These are phyloP conservation scores for Spondyliosoma cantharus DNA, from an alignment of 2,797 vertebrate genomes.

Conservation along the genomic window DNA sequence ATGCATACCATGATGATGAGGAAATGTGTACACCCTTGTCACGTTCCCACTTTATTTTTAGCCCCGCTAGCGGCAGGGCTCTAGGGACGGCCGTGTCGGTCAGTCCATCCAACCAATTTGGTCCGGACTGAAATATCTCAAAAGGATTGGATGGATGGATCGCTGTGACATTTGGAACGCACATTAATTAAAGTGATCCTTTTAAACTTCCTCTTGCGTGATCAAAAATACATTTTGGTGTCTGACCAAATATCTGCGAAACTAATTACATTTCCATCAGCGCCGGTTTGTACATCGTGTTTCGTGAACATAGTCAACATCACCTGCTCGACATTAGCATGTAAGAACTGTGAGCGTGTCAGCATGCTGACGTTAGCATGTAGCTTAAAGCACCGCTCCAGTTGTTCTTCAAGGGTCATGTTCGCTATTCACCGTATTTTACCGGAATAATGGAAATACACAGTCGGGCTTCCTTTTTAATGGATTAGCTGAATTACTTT, in stretches of 20 bases:
- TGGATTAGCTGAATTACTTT: no score
- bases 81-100: neutral
- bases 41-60: slow-evolving; percentile 45
- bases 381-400: neutral
- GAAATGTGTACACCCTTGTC: slow-evolving; percentile 18
- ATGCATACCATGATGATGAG: slow-evolving; percentile 21
- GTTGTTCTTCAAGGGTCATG: neutral
- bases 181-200: neutral
- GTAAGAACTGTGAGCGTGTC: neutral
- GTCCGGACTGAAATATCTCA: slow-evolving; percentile 6
- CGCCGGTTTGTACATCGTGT: neutral
- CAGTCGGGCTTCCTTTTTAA: no score
- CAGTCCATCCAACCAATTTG: neutral
- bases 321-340: neutral
- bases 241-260: neutral
- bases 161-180: neutral
- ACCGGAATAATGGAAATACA: no score
- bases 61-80: neutral
- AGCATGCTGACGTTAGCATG: neutral
- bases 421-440: neutral
- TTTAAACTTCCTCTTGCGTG: no score
- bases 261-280: neutral
- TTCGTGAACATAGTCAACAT: neutral
- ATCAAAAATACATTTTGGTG: neutral
- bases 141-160: neutral